Evolutionary conservation across 92 coral and sea anemone species (phyloP).

Genomic region (Galaxea fascicularis): DNA sequence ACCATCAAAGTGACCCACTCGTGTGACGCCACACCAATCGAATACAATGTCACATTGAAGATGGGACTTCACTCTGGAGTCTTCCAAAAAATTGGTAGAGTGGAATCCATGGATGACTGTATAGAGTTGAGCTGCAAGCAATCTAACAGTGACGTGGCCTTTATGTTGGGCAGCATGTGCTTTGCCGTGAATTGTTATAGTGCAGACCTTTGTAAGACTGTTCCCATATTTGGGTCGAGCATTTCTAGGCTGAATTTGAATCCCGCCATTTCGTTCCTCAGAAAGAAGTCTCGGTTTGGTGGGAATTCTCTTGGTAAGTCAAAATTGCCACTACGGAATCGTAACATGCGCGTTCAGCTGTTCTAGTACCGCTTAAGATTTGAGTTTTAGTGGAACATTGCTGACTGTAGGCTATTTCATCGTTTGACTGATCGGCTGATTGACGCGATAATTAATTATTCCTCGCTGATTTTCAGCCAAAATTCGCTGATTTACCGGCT

Average conservation of each 20-base stretch:
- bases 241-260: conserved; percentile 78
- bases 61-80: conserved; percentile 99
- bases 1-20: conserved; percentile 78
- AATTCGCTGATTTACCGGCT: too few species aligned
- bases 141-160: conserved; percentile 87
- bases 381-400: too few species aligned
- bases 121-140: conserved; percentile 94
- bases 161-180: conserved; percentile 95
- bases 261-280: conserved; percentile 91
- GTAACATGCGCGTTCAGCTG: too few species aligned
- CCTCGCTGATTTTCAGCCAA: too few species aligned
- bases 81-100: conserved; percentile 89
- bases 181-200: conserved; percentile 96
- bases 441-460: neutral
- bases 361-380: too few species aligned
- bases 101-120: conserved; percentile 95
- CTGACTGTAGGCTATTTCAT: too few species aligned
- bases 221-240: conserved; percentile 84
- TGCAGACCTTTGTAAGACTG: conserved; percentile 88
- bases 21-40: conserved; percentile 87
- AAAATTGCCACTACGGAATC: neutral
- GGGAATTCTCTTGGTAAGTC: conserved; percentile 73
- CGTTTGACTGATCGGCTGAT: neutral
- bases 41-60: conserved; percentile 90
- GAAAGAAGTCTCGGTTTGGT: conserved; percentile 58